Conservation (phyloP, 1,140 invertebrate species). For the Drosophila equinoxialis region DNA sequence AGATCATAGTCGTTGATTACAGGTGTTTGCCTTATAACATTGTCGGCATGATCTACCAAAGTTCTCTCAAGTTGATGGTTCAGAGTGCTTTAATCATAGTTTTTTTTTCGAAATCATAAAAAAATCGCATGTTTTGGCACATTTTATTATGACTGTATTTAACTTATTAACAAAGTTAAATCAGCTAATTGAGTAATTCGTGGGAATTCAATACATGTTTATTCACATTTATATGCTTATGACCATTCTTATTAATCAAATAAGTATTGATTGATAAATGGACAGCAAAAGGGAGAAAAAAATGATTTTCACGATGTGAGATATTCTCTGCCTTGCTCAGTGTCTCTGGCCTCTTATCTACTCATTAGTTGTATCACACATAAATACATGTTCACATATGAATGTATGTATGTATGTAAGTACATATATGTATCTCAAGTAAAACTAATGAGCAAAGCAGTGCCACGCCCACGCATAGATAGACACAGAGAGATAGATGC, state of each 20-base stretch:
- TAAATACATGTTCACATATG: background rate
- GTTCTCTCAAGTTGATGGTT: too few relatives aligned
- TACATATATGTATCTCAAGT: constrained; percentile 36
- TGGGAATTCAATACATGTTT: too few relatives aligned
- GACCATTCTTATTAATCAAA: constrained; percentile 26
- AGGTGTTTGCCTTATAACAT: too few relatives aligned
- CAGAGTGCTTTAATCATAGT: too few relatives aligned
- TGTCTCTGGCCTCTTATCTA: background rate
- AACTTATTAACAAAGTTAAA: too few relatives aligned
- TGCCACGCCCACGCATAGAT: constrained; percentile 46
- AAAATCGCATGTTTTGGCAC: too few relatives aligned
- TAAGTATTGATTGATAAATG: constrained; percentile 26
- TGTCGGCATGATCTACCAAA: too few relatives aligned
- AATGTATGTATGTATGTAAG: background rate
- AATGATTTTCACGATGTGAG: background rate
- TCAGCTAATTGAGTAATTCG: too few relatives aligned
- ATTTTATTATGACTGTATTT: too few relatives aligned
- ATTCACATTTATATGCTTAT: background rate
- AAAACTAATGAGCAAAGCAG: constrained; percentile 48
- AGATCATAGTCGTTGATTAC: too few relatives aligned
- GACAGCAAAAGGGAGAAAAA: background rate
- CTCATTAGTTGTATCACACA: constrained; percentile 1
- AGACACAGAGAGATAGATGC: constrained; percentile 34
- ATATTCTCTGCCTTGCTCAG: background rate
- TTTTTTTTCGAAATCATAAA: too few relatives aligned